Conservation (phyloP, 2,113 vertebrate genomes). For the Desmodus rotundus region DNA sequence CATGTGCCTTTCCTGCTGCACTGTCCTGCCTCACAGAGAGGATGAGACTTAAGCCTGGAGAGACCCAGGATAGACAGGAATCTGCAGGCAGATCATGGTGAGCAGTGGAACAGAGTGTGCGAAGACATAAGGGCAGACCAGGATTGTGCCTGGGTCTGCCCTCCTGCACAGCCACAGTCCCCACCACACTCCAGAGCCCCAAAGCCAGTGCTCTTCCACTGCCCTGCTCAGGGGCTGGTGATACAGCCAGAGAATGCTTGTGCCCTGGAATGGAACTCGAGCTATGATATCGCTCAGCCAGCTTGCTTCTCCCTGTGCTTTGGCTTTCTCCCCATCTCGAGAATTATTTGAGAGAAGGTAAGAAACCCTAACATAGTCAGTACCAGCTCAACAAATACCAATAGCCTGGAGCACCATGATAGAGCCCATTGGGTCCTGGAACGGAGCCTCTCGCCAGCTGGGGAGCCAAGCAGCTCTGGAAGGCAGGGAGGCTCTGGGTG, state of each 20-base stretch:
- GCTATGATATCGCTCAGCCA: not conserved
- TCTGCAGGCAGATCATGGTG: not conserved
- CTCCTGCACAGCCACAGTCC: not conserved
- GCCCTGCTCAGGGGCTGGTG: rapidly evolving
- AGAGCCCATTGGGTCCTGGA: not conserved
- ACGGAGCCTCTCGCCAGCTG: not conserved
- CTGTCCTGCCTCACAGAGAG: not conserved
- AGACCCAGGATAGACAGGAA: not conserved
- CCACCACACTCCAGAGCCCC: not conserved
- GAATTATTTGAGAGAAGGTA: not conserved
- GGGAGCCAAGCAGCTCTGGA: not conserved
- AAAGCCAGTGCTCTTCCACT: not conserved
- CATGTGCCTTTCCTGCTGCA: not conserved
- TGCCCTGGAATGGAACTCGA: not conserved
- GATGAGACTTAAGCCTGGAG: not conserved
- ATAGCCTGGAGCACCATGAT: not conserved
- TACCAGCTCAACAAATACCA: not conserved
- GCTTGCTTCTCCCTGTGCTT: not conserved
- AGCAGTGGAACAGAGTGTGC: not conserved
- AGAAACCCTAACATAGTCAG: not conserved
- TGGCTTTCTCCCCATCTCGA: not conserved
- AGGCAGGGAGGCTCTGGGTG: not conserved
- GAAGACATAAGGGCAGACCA: not conserved
- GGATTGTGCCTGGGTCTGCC: not conserved
- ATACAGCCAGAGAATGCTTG: no score